Evolutionary conservation across 2,797 vertebrate species (phyloP), one percentile per base, ranked within the genome.

Genomic region (Eleutherodactylus coqui): DNA sequence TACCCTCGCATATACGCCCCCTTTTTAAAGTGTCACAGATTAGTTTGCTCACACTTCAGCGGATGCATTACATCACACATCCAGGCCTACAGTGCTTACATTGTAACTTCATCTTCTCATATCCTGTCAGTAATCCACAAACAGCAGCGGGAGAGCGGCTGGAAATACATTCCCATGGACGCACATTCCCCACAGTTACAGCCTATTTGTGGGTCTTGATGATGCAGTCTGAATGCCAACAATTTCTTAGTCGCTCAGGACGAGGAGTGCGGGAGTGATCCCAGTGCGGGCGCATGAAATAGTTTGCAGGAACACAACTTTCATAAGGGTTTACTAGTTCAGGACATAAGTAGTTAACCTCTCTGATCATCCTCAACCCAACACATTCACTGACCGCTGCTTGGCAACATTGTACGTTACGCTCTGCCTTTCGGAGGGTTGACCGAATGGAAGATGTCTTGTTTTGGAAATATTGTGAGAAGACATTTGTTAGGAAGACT

Each of bases 31-130:
- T 41, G 38, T 72, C 27, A 29, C 3, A 43, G n/a, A 41, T 64
- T 64, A 62, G 77, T 79, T 79, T 79, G 34, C 77, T 64, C 27
- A 19, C 58, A 62, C 43, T 58, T 9, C 1, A 43, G 58, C 41
- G 58, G 77, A 79, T 79, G 77, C 58, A n/a, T 64, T 60, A 62
- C 58, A 64, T 79, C 77, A 64, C 77, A 45, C 27, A 3, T 16
- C 13, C 4, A 38, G 36, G 76, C 75, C n/a, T 53, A 34, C 76
- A 17, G 36, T 19, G 53, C n/a, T 41, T 36, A 17, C 43, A 17
- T 21, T 78, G 76, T 78, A 78, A 78, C 24, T 53, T 24, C 34
- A 78, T 60, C 76, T 36, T 51, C 19, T 21, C 32, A 41, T 78
- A 36, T 78, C 76, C 53, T 78, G 53, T 58, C 49, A 77, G 10